These are phyloP conservation scores for Coilia nasus DNA, from an alignment of 2,797 vertebrate species.

Conservation along the genomic window DNA sequence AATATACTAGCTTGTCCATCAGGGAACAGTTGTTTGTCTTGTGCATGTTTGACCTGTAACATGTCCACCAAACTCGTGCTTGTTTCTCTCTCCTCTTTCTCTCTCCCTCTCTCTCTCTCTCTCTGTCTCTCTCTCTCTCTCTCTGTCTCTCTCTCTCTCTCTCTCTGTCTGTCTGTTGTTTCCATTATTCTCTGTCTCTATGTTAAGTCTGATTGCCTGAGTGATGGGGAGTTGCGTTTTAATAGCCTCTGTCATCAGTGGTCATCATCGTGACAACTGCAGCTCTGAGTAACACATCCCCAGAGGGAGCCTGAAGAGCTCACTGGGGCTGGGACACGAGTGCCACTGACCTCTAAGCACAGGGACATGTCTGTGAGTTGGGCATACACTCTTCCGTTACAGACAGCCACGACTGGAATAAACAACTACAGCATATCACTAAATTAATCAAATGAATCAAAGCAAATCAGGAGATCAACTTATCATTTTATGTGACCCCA, in stretches of 20 bases:
- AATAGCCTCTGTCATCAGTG: constrained; percentile 32
- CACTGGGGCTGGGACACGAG: not conserved
- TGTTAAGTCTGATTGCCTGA: not conserved
- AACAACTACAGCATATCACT: not conserved
- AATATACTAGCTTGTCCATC: not conserved
- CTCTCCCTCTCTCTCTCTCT: not conserved
- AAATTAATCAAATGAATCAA: not conserved
- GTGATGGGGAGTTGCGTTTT: not conserved
- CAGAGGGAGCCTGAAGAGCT: not conserved
- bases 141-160: not conserved
- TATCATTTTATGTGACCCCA: not conserved
- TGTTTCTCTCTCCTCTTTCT: not conserved
- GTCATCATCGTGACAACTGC: constrained; percentile 27
- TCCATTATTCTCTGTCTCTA: too few relatives aligned
- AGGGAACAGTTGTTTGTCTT: not conserved
- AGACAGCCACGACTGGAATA: not conserved
- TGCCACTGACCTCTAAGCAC: not conserved
- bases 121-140: not conserved
- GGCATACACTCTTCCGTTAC: not conserved
- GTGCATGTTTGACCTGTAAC: not conserved
- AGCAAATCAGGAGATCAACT: not conserved
- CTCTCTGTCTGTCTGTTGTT: not conserved
- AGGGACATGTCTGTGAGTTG: not conserved
- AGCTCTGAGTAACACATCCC: not conserved
- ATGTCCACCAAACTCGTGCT: not conserved